These are phyloP conservation scores for Trichosurus vulpecula DNA, from an alignment of 2,797 vertebrate genomes.

Conservation along the genomic window DNA sequence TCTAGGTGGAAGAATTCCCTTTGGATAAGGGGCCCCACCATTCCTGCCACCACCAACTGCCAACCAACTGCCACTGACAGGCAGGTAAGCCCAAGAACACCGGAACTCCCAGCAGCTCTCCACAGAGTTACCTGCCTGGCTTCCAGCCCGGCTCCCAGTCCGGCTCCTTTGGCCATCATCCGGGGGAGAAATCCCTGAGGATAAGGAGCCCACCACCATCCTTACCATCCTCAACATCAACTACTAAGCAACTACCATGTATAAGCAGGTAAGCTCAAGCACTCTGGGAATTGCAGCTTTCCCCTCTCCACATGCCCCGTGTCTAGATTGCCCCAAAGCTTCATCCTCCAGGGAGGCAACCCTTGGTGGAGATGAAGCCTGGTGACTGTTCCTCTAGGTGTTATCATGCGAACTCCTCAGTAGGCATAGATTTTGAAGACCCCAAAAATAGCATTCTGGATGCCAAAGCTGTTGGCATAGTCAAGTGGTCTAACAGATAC, in stretches of 20 bases:
- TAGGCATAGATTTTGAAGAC: background rate
- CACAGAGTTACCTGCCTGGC: background rate
- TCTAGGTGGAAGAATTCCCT: background rate
- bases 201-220: background rate
- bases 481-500: background rate
- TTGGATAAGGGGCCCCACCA: background rate
- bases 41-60: background rate
- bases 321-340: background rate
- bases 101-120: background rate
- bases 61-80: background rate
- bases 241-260: background rate
- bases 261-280: background rate
- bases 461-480: background rate
- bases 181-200: background rate
- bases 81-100: background rate
- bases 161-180: background rate
- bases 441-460: background rate
- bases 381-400: background rate
- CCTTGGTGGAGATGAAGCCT: background rate
- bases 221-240: background rate
- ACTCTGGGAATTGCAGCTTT: background rate
- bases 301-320: background rate
- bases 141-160: background rate
- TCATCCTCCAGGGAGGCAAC: background rate
- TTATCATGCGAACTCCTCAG: background rate